Evolutionary conservation across 2,797 vertebrate species (phyloP).

Genomic region (Harpagifer antarcticus): DNA sequence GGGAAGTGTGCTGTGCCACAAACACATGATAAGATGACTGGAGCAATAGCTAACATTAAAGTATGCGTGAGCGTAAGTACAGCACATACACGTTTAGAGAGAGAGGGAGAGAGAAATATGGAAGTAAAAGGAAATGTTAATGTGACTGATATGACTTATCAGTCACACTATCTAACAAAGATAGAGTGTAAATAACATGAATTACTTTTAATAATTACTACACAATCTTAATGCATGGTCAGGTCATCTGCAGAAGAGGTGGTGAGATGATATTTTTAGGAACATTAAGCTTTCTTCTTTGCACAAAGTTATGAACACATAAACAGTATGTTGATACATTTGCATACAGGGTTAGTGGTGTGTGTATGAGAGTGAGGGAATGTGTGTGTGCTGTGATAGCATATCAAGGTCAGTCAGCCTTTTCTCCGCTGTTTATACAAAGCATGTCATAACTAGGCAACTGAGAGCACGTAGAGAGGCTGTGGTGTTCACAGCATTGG

Average conservation of each 20-base stretch:
- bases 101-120: not conserved
- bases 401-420: conserved; percentile 62
- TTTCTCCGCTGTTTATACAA: conserved; percentile 75
- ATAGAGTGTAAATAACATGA: not conserved
- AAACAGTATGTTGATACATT: conserved; percentile 26
- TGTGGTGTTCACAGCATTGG: conserved; percentile 64
- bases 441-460: conserved; percentile 60
- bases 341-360: conserved; percentile 27
- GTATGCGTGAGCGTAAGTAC: not conserved
- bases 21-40: conserved; percentile 37
- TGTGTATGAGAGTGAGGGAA: conserved; percentile 17
- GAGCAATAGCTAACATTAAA: not conserved
- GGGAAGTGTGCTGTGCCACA: conserved; percentile 61
- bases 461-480: conserved; percentile 73
- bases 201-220: no score
- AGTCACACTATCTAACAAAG: not conserved
- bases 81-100: not conserved
- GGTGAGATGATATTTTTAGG: conserved; percentile 20
- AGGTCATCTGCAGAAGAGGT: not conserved
- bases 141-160: not conserved
- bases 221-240: not conserved
- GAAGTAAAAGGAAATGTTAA: not conserved
- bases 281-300: conserved; percentile 8
- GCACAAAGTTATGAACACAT: not conserved
- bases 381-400: conserved; percentile 14